Conservation (phyloP, 2,797 vertebrate genomes). For the Acrossocheilus wenchowensis region DNA sequence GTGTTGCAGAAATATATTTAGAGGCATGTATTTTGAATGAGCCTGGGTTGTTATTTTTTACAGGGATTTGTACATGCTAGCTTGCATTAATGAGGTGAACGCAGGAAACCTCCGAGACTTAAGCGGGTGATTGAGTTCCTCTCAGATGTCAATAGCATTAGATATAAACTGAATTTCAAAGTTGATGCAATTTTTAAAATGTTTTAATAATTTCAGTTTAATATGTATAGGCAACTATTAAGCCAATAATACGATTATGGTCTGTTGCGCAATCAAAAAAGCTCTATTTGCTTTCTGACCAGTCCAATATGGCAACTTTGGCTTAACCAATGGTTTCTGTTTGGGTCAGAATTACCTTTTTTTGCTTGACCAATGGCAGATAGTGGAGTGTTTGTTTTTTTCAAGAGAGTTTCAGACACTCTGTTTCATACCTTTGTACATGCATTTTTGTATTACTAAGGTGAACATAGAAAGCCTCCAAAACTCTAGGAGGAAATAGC, state of each 20-base stretch:
- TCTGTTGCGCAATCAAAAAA: not conserved
- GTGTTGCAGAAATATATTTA: too few species aligned
- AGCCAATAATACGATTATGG: fast-evolving
- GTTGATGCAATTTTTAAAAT: too few species aligned
- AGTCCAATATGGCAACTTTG: not conserved
- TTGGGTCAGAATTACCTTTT: not conserved
- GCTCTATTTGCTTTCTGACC: not conserved
- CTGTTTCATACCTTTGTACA: not conserved
- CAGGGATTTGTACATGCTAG: too few species aligned
- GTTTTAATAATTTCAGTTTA: too few species aligned
- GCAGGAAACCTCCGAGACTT: not conserved
- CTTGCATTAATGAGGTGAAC: too few species aligned
- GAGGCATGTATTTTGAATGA: too few species aligned
- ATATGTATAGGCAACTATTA: too few species aligned
- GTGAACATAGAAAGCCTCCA: not conserved
- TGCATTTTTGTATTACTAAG: not conserved
- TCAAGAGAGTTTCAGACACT: not conserved
- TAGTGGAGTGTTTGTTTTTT: not conserved
- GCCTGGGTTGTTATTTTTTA: too few species aligned
- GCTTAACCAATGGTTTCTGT: not conserved
- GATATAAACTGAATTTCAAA: too few species aligned
- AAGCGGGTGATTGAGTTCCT: not conserved
- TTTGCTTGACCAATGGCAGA: not conserved
- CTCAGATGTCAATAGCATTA: too few species aligned
- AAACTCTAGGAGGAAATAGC: not conserved